phyloP scores from a whole-genome alignment of 2,888 invertebrate species.

The Metallyticus violacea region DNA sequence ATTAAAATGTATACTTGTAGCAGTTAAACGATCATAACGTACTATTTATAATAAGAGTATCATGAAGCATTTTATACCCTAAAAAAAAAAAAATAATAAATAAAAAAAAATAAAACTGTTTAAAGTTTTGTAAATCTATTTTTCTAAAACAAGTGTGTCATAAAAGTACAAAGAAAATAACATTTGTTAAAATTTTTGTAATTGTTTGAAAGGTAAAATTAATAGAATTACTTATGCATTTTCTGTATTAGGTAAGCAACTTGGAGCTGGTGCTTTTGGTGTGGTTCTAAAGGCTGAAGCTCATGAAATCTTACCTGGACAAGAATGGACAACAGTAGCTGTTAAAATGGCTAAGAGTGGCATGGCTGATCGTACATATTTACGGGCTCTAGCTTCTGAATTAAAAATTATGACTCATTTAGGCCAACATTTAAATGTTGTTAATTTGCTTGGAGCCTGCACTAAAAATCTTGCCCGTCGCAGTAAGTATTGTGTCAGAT shows the following conservation, averaged over 20 bases:
- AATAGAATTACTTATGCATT: no score
- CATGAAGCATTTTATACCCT: no score
- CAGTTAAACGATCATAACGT: no score
- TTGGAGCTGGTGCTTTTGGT: conserved; percentile 94
- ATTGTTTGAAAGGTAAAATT: no score
- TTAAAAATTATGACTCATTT: conserved; percentile 94
- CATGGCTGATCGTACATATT: conserved; percentile 77
- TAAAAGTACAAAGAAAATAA: no score
- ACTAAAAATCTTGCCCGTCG: conserved; percentile 73
- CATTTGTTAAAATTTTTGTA: no score
- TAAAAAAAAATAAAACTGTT: no score
- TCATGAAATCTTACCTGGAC: conserved; percentile 71
- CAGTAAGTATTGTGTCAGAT: background rate
- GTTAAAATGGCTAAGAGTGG: conserved; percentile 94
- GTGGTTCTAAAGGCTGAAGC: conserved; percentile 87
- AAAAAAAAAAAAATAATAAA: no score
- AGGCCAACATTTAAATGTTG: conserved; percentile 91
- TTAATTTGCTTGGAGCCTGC: conserved; percentile 91
- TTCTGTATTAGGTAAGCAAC: conserved; percentile 68
- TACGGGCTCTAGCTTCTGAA: conserved; percentile 86
- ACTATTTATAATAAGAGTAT: no score
- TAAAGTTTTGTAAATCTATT: no score
- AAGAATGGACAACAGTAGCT: conserved; percentile 77
- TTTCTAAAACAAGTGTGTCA: no score
- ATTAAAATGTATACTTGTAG: no score